Evolutionary conservation across 2,113 vertebrate genomes (phyloP).

Genomic region (Aepyceros melampus): DNA sequence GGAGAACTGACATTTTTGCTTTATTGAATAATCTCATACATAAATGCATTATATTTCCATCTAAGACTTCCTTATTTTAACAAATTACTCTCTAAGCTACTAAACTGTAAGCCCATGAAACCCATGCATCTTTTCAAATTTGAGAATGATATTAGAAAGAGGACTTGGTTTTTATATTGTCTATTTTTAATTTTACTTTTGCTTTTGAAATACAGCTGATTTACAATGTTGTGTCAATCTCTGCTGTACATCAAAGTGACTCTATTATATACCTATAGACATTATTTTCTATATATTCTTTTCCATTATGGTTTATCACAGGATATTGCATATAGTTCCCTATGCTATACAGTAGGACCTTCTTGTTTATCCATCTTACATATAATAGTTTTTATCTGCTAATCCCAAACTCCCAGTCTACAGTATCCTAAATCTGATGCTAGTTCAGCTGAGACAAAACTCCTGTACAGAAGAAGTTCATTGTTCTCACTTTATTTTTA

Average conservation of each 20-base stretch:
- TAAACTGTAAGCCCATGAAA: neutral
- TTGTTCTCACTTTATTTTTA: neutral
- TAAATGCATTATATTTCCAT: neutral
- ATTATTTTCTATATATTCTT: neutral
- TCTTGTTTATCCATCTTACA: neutral
- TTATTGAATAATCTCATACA: neutral
- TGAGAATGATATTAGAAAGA: neutral
- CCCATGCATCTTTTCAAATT: neutral
- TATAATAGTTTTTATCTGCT: neutral
- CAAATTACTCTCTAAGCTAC: neutral
- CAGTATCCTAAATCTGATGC: neutral
- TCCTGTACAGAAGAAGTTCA: neutral
- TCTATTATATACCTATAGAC: neutral
- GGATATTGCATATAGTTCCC: neutral
- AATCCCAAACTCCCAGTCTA: neutral
- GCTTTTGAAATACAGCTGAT: neutral
- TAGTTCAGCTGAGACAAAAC: neutral
- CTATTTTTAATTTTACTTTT: neutral
- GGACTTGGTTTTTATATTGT: neutral
- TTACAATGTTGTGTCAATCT: neutral
- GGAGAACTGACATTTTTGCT: neutral
- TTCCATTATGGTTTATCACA: neutral
- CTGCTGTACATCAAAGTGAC: neutral
- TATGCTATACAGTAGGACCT: neutral
- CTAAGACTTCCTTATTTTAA: neutral